These are phyloP conservation scores for Penaeus japonicus DNA, from an alignment of 1,140 invertebrate species.

Conservation along the genomic window DNA sequence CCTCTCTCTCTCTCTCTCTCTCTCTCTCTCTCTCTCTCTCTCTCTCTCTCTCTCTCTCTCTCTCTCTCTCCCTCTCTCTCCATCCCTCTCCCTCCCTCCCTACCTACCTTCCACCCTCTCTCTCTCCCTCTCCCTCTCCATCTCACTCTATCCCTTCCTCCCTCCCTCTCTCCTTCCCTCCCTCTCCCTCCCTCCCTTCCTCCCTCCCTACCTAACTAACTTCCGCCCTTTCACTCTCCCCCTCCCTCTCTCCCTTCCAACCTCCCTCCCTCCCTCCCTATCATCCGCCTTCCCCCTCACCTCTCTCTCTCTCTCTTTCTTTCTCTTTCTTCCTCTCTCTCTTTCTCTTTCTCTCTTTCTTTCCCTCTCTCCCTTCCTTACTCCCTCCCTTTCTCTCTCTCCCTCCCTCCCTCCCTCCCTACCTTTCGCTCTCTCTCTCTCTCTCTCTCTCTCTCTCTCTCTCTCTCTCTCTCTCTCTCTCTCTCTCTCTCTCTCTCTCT, in stretches of 20 bases:
- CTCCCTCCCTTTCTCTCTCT: too few species aligned
- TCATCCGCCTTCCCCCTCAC: not conserved
- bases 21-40: not conserved
- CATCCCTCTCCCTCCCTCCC: not conserved
- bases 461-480: too few species aligned
- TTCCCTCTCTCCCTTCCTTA: too few species aligned
- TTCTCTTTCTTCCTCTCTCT: too few species aligned
- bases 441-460: too few species aligned
- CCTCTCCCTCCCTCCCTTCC: not conserved
- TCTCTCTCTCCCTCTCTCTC: not conserved
- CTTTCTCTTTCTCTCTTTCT: too few species aligned
- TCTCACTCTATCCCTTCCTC: not conserved
- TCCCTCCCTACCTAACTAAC: not conserved
- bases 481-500: too few species aligned
- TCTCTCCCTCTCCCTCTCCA: not conserved
- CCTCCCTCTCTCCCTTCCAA: not conserved
- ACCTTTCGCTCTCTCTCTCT: too few species aligned
- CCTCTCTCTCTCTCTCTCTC: not conserved
- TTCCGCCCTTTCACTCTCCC: too few species aligned
- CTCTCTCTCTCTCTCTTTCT: too few species aligned
- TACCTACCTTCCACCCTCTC: not conserved
- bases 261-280: not conserved
- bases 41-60: not conserved
- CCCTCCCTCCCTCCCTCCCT: too few species aligned
- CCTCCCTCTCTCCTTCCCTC: not conserved